Evolutionary conservation across 2,797 vertebrate genomes (phyloP).

Genomic region (Myiothlypis chrysogaster): DNA sequence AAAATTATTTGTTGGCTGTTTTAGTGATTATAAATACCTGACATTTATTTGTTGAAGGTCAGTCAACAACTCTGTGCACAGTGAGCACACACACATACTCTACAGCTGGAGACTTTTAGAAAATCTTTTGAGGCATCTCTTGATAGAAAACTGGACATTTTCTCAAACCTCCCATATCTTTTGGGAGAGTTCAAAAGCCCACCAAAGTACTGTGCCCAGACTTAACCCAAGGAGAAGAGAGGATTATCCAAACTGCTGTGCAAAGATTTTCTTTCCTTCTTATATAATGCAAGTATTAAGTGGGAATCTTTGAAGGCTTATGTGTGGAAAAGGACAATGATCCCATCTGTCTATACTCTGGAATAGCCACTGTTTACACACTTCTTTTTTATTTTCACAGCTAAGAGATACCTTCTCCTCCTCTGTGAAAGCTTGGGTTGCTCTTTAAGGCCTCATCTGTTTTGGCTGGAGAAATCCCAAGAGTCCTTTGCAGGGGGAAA

Average conservation of each 20-base stretch:
- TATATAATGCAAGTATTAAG: not conserved
- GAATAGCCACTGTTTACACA: not conserved
- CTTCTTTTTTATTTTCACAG: not conserved
- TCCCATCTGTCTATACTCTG: not conserved
- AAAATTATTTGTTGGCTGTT: constrained; percentile 1
- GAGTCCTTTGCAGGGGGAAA: not conserved
- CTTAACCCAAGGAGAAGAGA: not conserved
- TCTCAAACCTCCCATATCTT: constrained; percentile 23
- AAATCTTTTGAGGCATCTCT: constrained; percentile 17
- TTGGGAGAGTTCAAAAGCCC: constrained; percentile 16
- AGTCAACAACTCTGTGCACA: not conserved
- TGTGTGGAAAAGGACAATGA: not conserved
- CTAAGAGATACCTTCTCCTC: not conserved
- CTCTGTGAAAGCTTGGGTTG: not conserved
- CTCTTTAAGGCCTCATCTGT: not conserved
- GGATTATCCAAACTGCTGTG: not conserved
- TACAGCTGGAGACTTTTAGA: not conserved
- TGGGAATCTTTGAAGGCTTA: not conserved
- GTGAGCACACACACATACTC: not conserved
- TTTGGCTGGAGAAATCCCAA: not conserved
- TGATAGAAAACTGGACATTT: constrained; percentile 44
- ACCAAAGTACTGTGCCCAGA: not conserved
- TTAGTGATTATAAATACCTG: constrained; percentile 36
- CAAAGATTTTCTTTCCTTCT: not conserved
- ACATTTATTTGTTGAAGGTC: constrained; percentile 41